Conservation (phyloP, 2,888 invertebrate species). For the Neocrepidodera transversa region DNA sequence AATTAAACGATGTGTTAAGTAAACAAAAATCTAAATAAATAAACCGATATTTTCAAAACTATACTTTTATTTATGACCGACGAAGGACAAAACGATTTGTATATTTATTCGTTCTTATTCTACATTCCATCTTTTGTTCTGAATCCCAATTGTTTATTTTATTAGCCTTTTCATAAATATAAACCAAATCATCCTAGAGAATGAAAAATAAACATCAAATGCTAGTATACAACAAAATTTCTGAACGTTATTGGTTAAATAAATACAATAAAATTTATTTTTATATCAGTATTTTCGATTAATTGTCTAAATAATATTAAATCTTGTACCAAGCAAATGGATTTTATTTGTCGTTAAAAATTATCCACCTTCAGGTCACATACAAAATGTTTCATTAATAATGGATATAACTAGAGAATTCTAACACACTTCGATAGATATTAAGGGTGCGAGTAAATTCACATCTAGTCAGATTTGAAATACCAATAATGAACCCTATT, state of each 20-base stretch:
- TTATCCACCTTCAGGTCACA: no score
- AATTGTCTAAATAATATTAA: no score
- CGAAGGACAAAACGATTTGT: not conserved
- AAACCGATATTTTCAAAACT: not conserved
- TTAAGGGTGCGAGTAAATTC: no score
- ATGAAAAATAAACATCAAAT: slow-evolving; percentile 3
- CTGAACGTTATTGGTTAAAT: not conserved
- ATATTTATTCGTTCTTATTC: not conserved
- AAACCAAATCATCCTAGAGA: not conserved
- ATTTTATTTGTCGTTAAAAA: no score
- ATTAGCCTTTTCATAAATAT: not conserved
- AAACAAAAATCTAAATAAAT: no score
- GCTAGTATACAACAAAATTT: not conserved
- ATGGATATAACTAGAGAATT: no score
- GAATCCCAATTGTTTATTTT: not conserved
- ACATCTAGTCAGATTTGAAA: no score
- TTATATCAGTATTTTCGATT: not conserved
- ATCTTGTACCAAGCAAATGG: no score
- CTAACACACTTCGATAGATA: no score
- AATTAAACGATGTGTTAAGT: no score
- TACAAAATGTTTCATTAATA: no score
- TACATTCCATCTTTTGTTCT: slow-evolving; percentile 1
- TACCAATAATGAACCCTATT: no score
- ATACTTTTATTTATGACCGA: not conserved
- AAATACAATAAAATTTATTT: not conserved